These are phyloP conservation scores for Neosilurus mollespiculum DNA, from an alignment of 2,797 vertebrate species.

Conservation along the genomic window DNA sequence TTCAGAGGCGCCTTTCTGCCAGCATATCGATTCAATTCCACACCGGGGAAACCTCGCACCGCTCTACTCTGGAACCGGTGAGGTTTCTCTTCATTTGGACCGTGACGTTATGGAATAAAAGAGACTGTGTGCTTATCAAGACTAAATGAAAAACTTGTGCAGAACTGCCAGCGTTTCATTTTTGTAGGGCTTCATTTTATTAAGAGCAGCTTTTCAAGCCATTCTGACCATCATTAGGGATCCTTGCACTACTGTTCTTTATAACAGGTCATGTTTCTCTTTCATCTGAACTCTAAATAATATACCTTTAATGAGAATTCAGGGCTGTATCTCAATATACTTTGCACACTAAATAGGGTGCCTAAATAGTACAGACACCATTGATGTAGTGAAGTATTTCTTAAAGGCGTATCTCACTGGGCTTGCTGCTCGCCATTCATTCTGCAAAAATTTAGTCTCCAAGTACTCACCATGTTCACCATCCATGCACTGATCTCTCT, in stretches of 20 bases:
- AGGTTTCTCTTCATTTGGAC: slow-evolving; percentile 68
- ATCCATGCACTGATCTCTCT: too few species aligned
- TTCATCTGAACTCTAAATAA: neutral
- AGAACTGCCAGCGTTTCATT: neutral
- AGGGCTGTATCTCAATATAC: neutral
- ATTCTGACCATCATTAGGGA: neutral
- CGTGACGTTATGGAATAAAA: neutral
- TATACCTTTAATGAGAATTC: neutral
- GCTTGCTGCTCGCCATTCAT: too few species aligned
- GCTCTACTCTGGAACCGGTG: slow-evolving; percentile 66
- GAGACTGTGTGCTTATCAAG: neutral
- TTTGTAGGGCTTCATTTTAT: neutral
- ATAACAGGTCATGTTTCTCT: too few species aligned
- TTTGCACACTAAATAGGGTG: neutral
- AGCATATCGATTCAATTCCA: slow-evolving; percentile 68
- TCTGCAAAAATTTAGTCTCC: too few species aligned
- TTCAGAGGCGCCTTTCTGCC: slow-evolving; percentile 59
- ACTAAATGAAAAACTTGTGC: neutral
- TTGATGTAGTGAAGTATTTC: neutral
- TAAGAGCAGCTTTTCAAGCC: neutral
- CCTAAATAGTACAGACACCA: neutral
- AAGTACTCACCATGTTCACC: too few species aligned
- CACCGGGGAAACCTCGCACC: slow-evolving; percentile 66
- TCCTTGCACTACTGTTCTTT: too few species aligned
- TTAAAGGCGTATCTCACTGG: too few species aligned